Conservation (phyloP, 2,888 invertebrate species). For the Eucriotettix oculatus region DNA sequence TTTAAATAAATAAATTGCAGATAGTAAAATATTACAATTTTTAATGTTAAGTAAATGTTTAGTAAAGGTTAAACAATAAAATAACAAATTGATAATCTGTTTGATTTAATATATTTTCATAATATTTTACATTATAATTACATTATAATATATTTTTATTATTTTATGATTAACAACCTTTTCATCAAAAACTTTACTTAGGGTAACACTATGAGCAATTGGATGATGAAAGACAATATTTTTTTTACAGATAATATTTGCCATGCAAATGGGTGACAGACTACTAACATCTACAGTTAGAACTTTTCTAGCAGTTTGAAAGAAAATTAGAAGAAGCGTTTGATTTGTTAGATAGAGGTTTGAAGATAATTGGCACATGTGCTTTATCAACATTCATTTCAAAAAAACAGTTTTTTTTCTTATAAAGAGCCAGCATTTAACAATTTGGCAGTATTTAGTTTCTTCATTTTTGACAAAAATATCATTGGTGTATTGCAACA, state of each 20-base stretch:
- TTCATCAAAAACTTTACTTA: constrained; percentile 9
- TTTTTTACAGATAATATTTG: constrained; percentile 2
- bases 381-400: neutral
- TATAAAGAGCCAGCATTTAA: too few species aligned
- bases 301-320: constrained; percentile 1
- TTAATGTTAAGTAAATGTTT: constrained; percentile 12
- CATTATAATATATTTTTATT: constrained; percentile 11
- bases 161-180: constrained; percentile 13
- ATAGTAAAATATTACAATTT: constrained; percentile 10
- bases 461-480: neutral
- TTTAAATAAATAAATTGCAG: too few species aligned
- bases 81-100: constrained; percentile 6
- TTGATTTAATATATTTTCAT: constrained; percentile 12
- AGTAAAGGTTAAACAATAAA: neutral
- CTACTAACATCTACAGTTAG: constrained; percentile 5
- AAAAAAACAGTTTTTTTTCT: neutral
- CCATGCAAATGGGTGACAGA: constrained; percentile 3
- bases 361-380: neutral
- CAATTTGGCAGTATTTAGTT: neutral
- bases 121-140: constrained; percentile 14
- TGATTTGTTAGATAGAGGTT: neutral
- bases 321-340: constrained; percentile 2
- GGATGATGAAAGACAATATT: constrained; percentile 9
- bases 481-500: constrained; percentile 1
- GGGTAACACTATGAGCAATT: constrained; percentile 11